These are phyloP conservation scores for Carettochelys insculpta DNA, from an alignment of 2,113 vertebrate species.

Conservation along the genomic window DNA sequence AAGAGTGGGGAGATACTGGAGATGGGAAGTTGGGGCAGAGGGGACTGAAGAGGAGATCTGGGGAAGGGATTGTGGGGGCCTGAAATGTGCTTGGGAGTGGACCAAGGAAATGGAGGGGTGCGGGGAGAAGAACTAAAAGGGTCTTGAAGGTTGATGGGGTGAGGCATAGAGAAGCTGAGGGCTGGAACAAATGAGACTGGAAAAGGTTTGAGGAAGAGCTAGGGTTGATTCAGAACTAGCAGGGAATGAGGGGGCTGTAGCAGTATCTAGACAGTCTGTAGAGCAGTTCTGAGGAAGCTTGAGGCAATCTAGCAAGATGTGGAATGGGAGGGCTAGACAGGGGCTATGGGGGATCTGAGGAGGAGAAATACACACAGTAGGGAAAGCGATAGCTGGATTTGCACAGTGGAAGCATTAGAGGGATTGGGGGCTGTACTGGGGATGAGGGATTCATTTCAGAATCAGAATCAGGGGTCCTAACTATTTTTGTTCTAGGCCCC, in stretches of 20 bases:
- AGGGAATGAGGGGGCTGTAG: not conserved
- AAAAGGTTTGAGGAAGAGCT: not conserved
- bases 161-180: not conserved
- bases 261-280: not conserved
- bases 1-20: not conserved
- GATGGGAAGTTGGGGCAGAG: not conserved
- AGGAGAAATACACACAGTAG: too few species aligned
- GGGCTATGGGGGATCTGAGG: too few species aligned
- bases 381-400: too few species aligned
- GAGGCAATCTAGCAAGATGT: not conserved
- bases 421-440: too few species aligned
- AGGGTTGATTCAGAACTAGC: not conserved
- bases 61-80: not conserved
- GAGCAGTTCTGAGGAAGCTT: not conserved
- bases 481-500: not conserved
- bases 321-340: not conserved
- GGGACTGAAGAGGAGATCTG: not conserved
- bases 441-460: too few species aligned
- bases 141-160: not conserved
- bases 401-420: too few species aligned
- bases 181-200: not conserved
- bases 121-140: not conserved
- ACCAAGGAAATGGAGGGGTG: not conserved
- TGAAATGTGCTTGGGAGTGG: not conserved
- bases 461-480: too few species aligned